These are phyloP conservation scores for Pionites leucogaster DNA, from an alignment of 2,113 vertebrate species.

Conservation along the genomic window DNA sequence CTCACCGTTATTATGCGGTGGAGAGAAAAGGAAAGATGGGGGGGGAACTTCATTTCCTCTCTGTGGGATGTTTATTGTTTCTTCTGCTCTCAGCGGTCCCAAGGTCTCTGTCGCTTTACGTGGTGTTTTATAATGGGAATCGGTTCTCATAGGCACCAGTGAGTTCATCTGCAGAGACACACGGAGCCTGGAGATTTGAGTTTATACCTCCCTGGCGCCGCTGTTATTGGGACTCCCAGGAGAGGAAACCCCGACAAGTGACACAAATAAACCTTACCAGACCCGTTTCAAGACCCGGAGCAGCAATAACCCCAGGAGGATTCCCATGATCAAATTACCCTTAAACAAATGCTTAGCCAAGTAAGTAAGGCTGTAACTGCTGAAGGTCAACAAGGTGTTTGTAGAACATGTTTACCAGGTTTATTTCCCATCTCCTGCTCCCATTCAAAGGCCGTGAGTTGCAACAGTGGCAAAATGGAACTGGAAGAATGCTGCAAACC, in stretches of 20 bases:
- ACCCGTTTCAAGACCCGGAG: background rate
- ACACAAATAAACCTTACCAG: slow-evolving; percentile 31
- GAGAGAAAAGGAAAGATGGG: background rate
- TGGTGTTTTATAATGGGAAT: slow-evolving; percentile 39
- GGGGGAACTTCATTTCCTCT: slow-evolving; percentile 14
- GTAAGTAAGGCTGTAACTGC: background rate
- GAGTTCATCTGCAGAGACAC: slow-evolving; percentile 7
- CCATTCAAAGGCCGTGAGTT: background rate
- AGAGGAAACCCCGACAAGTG: slow-evolving; percentile 14
- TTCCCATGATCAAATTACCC: slow-evolving; percentile 20
- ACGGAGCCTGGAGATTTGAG: slow-evolving; percentile 8
- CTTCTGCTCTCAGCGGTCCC: slow-evolving; percentile 6
- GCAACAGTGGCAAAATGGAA: background rate
- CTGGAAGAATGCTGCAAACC: background rate
- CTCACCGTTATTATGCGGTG: background rate
- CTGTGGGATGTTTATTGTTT: slow-evolving; percentile 53
- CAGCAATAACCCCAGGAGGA: background rate
- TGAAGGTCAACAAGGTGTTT: slow-evolving; percentile 11
- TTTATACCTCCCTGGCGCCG: background rate
- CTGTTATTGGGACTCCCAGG: slow-evolving; percentile 8
- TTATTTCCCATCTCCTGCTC: background rate
- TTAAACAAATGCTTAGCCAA: slow-evolving; percentile 15
- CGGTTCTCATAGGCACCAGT: slow-evolving; percentile 13
- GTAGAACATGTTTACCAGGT: background rate
- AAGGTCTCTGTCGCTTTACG: background rate